A percentile compares a stretch with the other conserved stretches of the same genome.
These are phyloP conservation scores for Hirtodrosophila alboralis DNA, from an alignment of 2,888 invertebrate genomes.

Conservation along the genomic window DNA sequence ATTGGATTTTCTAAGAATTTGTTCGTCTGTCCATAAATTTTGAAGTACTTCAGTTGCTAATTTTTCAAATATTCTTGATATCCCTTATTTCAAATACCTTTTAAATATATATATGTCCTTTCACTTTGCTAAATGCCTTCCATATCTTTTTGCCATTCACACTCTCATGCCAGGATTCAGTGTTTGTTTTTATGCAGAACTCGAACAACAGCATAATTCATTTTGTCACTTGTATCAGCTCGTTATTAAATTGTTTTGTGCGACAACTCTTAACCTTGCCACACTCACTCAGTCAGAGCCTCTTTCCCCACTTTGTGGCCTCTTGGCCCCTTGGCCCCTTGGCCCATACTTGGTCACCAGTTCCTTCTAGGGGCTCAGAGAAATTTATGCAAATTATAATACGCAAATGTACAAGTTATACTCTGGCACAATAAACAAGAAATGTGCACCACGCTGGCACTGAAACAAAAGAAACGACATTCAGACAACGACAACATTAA, in stretches of 20 bases:
- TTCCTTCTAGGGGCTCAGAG: slow-evolving; percentile 17
- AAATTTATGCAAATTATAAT: slow-evolving; percentile 80
- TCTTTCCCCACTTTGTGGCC: too few species aligned
- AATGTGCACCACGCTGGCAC: slow-evolving; percentile 55
- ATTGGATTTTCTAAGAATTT: too few species aligned
- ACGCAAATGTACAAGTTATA: slow-evolving; percentile 76
- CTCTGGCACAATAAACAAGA: slow-evolving; percentile 72
- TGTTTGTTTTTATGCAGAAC: slow-evolving; percentile 36
- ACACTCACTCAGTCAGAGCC: slow-evolving; percentile 24
- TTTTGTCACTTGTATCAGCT: slow-evolving; percentile 77
- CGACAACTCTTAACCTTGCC: slow-evolving; percentile 56
- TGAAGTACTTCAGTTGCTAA: background rate
- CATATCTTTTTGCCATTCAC: slow-evolving; percentile 1
- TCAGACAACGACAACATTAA: slow-evolving; percentile 50
- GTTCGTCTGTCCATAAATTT: too few species aligned
- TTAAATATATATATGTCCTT: slow-evolving; percentile 1
- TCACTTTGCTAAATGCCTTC: slow-evolving; percentile 23
- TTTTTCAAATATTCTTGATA: background rate
- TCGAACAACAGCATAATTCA: slow-evolving; percentile 76
- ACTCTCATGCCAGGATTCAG: background rate
- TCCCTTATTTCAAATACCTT: background rate
- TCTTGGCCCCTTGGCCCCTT: slow-evolving; percentile 2
- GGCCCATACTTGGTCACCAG: background rate
- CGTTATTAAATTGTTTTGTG: slow-evolving; percentile 75
- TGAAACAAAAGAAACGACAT: slow-evolving; percentile 61